Evolutionary conservation across 2,888 invertebrate genomes (phyloP), one percentile per base, ranked within the genome.

Genomic region (Nomada ruficornis): DNA sequence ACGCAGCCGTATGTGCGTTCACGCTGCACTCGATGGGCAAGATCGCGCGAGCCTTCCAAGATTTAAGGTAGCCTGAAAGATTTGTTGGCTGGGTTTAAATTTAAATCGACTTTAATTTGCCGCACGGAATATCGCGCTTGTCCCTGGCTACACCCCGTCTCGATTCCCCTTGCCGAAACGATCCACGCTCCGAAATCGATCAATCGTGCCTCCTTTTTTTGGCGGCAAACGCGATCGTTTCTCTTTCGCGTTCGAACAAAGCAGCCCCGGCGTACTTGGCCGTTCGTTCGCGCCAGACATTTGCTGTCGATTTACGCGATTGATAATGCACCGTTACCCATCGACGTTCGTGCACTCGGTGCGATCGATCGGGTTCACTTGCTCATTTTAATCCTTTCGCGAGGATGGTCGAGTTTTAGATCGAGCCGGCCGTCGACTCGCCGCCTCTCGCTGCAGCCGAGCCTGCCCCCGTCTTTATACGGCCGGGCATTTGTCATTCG

Each of bases 41-140:
- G 89, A 89, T 89, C n/a, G 44, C 75, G 74, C 59, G 52, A 71
- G 44, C 52, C 59, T 20, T 13, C 23, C 54, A 47, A 60, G 79
- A 85, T 79, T 75, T 75, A 75, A 68, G 42, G 29, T 26, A 72
- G 79, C 50, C 36, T 59, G 70, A 72, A 75, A 74, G 77, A 85
- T 85, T 85, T 74, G 85, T 50, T 26, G 80, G 67, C 20, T 73
- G 77, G 29, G 79, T 23, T 77, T 77, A 69, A 85, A 81, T 80
- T 83, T 80, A 85, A 80, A 80, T 80, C 63, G 80, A 65, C 75
- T 72, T 68, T 74, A 74, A 78, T 75, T 70, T n/a, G 79, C 59
- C 20, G 64, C 59, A 69, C 60, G n/a, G 55, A 67, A 63, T 18
- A 44, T 64, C 63, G 13, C 2, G n/a, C 26, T 26, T 36, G 18